Base-by-base conservation (phyloP, 2,113 vertebrate genomes). In the Grammomys surdaster region DNA sequence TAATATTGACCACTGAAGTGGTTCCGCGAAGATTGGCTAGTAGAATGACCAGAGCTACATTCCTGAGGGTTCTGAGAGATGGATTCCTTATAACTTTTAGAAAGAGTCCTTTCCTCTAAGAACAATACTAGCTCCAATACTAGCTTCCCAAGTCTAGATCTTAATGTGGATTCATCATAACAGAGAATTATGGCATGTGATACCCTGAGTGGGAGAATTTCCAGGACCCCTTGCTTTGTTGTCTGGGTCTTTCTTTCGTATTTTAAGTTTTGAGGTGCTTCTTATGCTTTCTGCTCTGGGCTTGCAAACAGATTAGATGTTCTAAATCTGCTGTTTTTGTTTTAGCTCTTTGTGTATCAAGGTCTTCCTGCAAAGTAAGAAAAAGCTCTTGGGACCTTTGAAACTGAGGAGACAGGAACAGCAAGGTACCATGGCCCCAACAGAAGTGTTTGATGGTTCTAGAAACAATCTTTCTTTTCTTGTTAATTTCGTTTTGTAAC, bases 401-500 rank as follows among this genome's bases (percentile, higher is more conserved):
- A 26, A 60, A 5, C 22, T 40, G 31, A 76, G 82, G n/a, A 26
- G 20, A 58, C 36, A 1, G 10, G n/a, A 78, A 26, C 60, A 67
- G 36, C 40, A 40, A 33, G 26, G 1, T 1, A 24, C 10, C 1
- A 3, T 58, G 36, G 7, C 22, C 10, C 1, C 17, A 10, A 11
- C 0, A 2, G 3, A 90, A 20, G 81, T 76, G 43, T 5, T 46
- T 54, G 51, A 46, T 17, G 65, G 4, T 1, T 0, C 22, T 40
- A n/a, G 46, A 63, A 80, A 2, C 26, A 3, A 7, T 6, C 90
- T 82, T 95, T 65, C 31, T 43, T 80, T 75, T 72, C 7, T 22
- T 81, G 40, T 81, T 4, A n/a, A 87, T 96, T 89, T 95, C 8
- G 89, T 95, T 82, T 2, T 51, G 48, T 51, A 51, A 8, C 48